Conservation (phyloP, 1,140 invertebrate species). For the Helicoverpa armigera region DNA sequence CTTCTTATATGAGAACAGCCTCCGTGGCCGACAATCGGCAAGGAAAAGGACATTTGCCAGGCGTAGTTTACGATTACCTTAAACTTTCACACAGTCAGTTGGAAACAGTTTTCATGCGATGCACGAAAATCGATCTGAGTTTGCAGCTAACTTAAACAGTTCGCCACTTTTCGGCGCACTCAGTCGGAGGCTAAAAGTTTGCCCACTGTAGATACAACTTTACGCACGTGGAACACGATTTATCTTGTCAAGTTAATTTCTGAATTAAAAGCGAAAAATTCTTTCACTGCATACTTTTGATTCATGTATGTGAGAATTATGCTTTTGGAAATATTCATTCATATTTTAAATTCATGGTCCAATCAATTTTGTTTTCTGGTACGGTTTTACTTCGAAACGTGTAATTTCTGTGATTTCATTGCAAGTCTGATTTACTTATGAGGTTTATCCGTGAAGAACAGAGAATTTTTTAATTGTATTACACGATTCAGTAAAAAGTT, state of each 20-base stretch:
- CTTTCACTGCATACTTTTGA: conserved; percentile 11
- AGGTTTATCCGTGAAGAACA: background rate
- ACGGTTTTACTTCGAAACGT: background rate
- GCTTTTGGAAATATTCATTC: conserved; percentile 16
- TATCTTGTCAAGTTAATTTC: conserved; percentile 41
- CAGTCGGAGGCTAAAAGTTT: no score
- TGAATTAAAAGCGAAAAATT: conserved; percentile 35
- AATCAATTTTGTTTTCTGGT: conserved; percentile 20
- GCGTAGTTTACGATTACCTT: no score
- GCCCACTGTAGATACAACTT: background rate
- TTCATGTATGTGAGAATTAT: background rate
- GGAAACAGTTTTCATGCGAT: no score
- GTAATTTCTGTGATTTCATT: background rate
- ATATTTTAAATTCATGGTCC: conserved; percentile 6
- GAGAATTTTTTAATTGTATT: no score
- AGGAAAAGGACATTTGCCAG: no score
- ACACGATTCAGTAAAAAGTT: background rate
- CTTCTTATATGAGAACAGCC: no score
- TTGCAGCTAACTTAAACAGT: no score
- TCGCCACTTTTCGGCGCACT: no score
- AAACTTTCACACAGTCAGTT: no score
- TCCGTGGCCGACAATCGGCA: no score
- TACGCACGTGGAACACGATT: conserved; percentile 39
- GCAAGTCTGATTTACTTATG: background rate
- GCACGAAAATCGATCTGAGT: no score